Percentiles rank a stretch among this genome's conserved stretches.
These are phyloP conservation scores for Limnephilus rhombicus DNA, from an alignment of 2,888 invertebrate species.

Conservation along the genomic window DNA sequence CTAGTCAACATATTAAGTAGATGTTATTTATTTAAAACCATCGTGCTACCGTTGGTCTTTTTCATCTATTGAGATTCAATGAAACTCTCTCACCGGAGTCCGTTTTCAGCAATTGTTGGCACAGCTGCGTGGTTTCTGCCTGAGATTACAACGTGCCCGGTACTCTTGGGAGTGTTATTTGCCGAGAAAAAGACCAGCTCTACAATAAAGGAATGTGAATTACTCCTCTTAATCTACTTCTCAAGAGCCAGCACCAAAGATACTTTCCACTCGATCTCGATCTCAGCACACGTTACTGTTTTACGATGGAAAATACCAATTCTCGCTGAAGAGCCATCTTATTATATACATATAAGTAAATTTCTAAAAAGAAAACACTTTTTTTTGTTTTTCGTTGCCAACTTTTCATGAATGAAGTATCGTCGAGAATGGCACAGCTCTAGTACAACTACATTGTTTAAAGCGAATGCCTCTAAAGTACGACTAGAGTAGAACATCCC, in stretches of 20 bases:
- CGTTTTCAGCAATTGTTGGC: neutral
- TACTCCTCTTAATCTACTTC: neutral
- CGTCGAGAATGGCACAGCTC: neutral
- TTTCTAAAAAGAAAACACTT: neutral
- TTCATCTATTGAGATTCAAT: neutral
- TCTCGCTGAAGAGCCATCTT: neutral
- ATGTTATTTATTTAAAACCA: neutral
- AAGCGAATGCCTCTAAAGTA: neutral
- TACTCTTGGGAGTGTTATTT: neutral
- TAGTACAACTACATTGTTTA: neutral
- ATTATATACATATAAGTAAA: neutral
- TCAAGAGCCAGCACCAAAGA: neutral
- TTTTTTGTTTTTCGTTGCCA: neutral
- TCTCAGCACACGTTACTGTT: neutral
- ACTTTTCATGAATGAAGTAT: neutral
- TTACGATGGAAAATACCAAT: neutral
- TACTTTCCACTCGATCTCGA: neutral
- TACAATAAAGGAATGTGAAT: neutral
- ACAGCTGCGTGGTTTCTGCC: neutral
- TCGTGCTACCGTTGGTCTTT: neutral
- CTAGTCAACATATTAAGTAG: neutral
- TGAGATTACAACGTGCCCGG: neutral
- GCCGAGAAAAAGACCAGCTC: neutral
- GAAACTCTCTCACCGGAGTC: neutral
- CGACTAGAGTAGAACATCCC: neutral